Evolutionary conservation across 1,140 invertebrate genomes (phyloP), one percentile per base, ranked within the genome.

Genomic region (Andrena cerasifolii): DNA sequence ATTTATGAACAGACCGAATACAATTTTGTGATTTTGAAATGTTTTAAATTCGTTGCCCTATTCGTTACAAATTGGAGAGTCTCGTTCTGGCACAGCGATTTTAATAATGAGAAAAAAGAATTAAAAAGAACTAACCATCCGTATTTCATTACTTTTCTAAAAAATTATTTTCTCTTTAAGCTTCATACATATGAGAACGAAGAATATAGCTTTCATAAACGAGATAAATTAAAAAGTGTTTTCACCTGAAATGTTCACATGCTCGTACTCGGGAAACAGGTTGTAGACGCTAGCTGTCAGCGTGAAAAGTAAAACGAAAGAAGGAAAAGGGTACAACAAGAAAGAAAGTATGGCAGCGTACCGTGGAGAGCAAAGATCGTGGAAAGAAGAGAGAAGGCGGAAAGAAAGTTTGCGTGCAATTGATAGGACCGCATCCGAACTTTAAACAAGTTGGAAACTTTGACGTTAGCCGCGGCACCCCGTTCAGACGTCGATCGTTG

Each of bases 371-470:
- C 16, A 51, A 65, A 58, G 51, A 36, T n/a, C 33, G 21, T 16
- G 47, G 21, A 71, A 21, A 31, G 10, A 49, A 61, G 62, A n/a
- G 14, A n/a, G 16, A 51, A 14, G 49, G 18, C 49, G 49, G 40
- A 56, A 59, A 43, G 68, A 83, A 86, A 80, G 76, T 88, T 88
- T 78, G 40, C 63, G 40, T 62, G 65, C 68, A 76, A 86, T 84
- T 79, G 86, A 86, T 87, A 86, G 73, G 76, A 79, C 80, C 75
- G 65, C 74, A 78, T 76, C 66, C 45, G 18, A 87, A 88, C 77
- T 87, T 88, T 76, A 79, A 87, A 86, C 78, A 86, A 87, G 78
- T 86, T 87, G 4, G 51, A 68, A 86, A 84, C 72, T 86, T 53
- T 72, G 68, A 79, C 49, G 54, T 73, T 68, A 45, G 74, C 66